phyloP scores from a whole-genome alignment of 2,797 vertebrate genomes.

The Spheniscus humboldti region DNA sequence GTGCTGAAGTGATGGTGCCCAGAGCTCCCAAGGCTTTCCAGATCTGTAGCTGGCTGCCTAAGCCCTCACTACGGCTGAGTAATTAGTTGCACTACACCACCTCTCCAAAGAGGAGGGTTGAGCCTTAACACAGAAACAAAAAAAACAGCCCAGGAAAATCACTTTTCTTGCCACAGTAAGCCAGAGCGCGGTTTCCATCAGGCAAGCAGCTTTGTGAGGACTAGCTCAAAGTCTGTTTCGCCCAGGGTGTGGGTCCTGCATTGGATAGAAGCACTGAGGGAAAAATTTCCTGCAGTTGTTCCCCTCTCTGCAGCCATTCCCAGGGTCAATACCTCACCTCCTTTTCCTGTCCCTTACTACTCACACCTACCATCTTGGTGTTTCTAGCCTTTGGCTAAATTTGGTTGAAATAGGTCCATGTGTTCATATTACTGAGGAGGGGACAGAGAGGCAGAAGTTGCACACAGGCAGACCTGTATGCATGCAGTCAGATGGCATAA shows the following conservation, averaged over 20 bases:
- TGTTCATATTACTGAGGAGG: not conserved
- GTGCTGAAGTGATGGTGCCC: not conserved
- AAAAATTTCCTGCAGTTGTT: not conserved
- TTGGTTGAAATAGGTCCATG: not conserved
- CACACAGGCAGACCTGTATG: not conserved
- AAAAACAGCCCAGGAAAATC: not conserved
- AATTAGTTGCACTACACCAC: not conserved
- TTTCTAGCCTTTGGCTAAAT: not conserved
- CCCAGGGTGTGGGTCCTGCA: not conserved
- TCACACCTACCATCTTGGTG: not conserved
- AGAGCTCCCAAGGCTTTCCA: not conserved
- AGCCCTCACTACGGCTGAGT: accelerated
- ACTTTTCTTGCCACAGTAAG: not conserved
- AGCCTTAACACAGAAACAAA: not conserved
- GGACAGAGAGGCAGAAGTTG: not conserved
- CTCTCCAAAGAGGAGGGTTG: not conserved
- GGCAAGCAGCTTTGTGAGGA: not conserved
- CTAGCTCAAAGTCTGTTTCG: not conserved
- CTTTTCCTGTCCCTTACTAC: not conserved
- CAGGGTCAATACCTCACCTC: not conserved
- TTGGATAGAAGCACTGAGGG: not conserved
- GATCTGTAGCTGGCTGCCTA: not conserved
- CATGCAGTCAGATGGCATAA: not conserved
- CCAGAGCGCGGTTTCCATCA: not conserved
- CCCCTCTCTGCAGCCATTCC: not conserved